Evolutionary conservation across 2,888 invertebrate species (phyloP).

Genomic region (Dynastes grantii): DNA sequence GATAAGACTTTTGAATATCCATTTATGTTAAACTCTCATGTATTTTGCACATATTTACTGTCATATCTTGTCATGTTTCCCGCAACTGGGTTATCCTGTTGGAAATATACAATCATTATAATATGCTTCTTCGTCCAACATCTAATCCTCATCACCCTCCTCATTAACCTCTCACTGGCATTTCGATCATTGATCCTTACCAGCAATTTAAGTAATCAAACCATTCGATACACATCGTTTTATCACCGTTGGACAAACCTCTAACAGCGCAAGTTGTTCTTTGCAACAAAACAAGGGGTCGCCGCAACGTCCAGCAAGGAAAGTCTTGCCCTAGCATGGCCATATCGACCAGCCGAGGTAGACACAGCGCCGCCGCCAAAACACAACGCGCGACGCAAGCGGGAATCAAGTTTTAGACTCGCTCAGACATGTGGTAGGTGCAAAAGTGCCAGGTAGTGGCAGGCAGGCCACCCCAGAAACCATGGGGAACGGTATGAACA

Average conservation of each 20-base stretch:
- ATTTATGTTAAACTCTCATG: too few relatives aligned
- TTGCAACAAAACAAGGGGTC: constrained; percentile 11
- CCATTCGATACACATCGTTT: background rate
- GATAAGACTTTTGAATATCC: too few relatives aligned
- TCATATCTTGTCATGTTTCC: too few relatives aligned
- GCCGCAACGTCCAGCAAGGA: background rate
- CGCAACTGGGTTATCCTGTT: too few relatives aligned
- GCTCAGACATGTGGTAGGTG: constrained; percentile 63
- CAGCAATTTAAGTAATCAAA: too few relatives aligned
- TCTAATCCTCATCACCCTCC: too few relatives aligned
- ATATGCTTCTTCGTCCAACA: too few relatives aligned
- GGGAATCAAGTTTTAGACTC: constrained; percentile 51
- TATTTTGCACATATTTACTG: too few relatives aligned
- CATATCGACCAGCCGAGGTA: constrained; percentile 64
- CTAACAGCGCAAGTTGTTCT: background rate
- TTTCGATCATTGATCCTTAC: too few relatives aligned
- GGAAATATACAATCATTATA: too few relatives aligned
- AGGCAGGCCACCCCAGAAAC: constrained; percentile 59
- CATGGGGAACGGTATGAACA: constrained; percentile 95
- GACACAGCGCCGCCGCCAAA: constrained; percentile 64
- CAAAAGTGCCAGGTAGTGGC: constrained; percentile 46
- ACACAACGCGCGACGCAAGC: constrained; percentile 54
- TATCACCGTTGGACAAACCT: background rate
- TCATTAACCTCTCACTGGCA: too few relatives aligned
- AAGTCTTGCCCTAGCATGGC: background rate